Evolutionary conservation across 2,113 vertebrate species (phyloP).

Genomic region (Psammodynastes pulverulentus): DNA sequence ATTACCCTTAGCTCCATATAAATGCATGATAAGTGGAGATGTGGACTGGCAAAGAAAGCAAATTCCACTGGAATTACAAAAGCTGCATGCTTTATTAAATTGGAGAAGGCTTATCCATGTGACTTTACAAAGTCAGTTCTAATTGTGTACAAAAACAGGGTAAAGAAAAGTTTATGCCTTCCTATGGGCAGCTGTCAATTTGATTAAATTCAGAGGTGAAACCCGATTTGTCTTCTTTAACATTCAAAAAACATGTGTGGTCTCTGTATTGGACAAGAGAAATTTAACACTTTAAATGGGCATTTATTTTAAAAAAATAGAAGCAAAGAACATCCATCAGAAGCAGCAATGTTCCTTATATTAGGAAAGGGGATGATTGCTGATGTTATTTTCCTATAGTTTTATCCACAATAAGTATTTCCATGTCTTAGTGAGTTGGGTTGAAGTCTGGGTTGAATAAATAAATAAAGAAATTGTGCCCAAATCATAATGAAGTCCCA

Average conservation of each 20-base stretch:
- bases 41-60: conserved; percentile 61
- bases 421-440: background rate
- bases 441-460: background rate
- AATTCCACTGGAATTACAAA: conserved; percentile 57
- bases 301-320: background rate
- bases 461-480: background rate
- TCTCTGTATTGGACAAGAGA: background rate
- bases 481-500: background rate
- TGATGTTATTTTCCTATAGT: background rate
- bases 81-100: conserved; percentile 42
- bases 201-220: background rate
- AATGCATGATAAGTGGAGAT: conserved; percentile 65
- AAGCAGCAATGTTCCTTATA: background rate
- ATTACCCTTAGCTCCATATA: conserved; percentile 67
- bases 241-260: background rate
- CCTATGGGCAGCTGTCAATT: background rate
- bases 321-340: background rate
- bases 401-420: background rate
- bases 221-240: background rate
- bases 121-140: background rate
- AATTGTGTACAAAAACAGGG: background rate
- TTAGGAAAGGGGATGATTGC: background rate
- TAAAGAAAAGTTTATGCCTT: background rate
- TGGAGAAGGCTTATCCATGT: conserved; percentile 3
- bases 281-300: background rate